A percentile compares a stretch with the other conserved stretches of the same genome.
These are phyloP conservation scores for Thymelicus sylvestris DNA, from an alignment of 2,888 invertebrate species.

Conservation along the genomic window DNA sequence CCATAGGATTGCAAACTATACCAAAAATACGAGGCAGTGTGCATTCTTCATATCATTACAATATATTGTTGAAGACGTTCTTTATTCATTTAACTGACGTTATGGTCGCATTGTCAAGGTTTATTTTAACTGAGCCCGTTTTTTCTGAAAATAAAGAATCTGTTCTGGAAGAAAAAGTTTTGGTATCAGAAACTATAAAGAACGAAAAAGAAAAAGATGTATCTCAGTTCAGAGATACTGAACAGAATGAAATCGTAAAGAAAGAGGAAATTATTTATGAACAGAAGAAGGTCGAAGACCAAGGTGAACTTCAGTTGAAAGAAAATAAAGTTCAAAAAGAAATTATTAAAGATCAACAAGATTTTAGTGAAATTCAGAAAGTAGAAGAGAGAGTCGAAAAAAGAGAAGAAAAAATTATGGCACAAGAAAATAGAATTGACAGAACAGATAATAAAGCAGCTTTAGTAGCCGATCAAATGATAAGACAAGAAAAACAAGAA, in stretches of 20 bases:
- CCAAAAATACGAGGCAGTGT: constrained; percentile 65
- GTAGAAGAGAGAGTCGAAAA: constrained; percentile 7
- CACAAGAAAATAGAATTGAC: constrained; percentile 14
- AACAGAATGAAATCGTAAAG: constrained; percentile 31
- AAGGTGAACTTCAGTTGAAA: not conserved
- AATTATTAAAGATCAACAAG: not conserved
- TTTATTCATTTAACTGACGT: constrained; percentile 77
- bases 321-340: not conserved
- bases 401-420: constrained; percentile 3
- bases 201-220: constrained; percentile 41
- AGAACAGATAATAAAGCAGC: not conserved
- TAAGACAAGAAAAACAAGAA: constrained; percentile 32
- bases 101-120: constrained; percentile 75
- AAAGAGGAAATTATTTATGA: constrained; percentile 26
- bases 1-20: constrained; percentile 70
- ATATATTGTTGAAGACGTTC: constrained; percentile 72
- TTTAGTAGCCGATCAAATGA: not conserved
- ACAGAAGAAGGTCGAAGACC: not conserved
- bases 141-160: constrained; percentile 44
- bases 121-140: constrained; percentile 62
- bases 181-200: constrained; percentile 3
- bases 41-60: constrained; percentile 65
- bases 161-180: constrained; percentile 12
- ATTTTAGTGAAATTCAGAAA: not conserved
- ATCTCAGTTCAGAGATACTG: not conserved